Evolutionary conservation across 1,140 invertebrate species (phyloP), one percentile per base, ranked within the genome.

Genomic region (Pteromalus puparum): DNA sequence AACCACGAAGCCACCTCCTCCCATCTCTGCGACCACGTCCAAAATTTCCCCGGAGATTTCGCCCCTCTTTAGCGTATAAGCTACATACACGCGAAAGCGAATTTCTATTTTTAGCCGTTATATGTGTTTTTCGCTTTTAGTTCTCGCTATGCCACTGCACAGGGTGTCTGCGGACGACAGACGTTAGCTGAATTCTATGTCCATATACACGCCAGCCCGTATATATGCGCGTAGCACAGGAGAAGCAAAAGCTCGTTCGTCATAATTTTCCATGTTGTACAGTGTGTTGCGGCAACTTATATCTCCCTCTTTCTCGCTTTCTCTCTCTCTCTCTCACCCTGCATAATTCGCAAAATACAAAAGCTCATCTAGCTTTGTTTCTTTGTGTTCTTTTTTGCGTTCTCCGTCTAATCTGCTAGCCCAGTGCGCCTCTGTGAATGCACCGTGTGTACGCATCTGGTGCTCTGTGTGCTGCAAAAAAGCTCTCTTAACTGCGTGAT

Each of bases 241-340:
- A 21, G 68, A 2, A 30, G 65, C 26, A 15, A 61, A 74, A 82
- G 21, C 38, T 82, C 72, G 26, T 74, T 75, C 18, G 30, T 82
- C 30, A 65, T 65, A 82, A 82, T 82, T 65, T 72, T 74, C 68
- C 26, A 30, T 61, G n/a, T 10, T 18, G 68, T 24, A 81, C 30
- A 42, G n/a, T 34, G 21, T 30, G 15, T 28, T 61, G n/a, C 7
- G 5, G 30, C 3, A 75, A 82, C 81, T 82, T 75, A 82, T 82
- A 65, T 13, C 21, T 74, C 38, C 68, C 24, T n/a, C 9, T 28
- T 46, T 80, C 12, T 26, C n/a, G 7, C 26, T 67, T 1, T 6
- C 26, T 65, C 21, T 76, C 24, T 26, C 24, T 67, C 65, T 26
- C 24, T 26, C 65, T 24, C 65, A n/a, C n/a, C n/a, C 4, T 74